phyloP scores from a whole-genome alignment of 1,140 invertebrate genomes.

The Drosophila setifemur region DNA sequence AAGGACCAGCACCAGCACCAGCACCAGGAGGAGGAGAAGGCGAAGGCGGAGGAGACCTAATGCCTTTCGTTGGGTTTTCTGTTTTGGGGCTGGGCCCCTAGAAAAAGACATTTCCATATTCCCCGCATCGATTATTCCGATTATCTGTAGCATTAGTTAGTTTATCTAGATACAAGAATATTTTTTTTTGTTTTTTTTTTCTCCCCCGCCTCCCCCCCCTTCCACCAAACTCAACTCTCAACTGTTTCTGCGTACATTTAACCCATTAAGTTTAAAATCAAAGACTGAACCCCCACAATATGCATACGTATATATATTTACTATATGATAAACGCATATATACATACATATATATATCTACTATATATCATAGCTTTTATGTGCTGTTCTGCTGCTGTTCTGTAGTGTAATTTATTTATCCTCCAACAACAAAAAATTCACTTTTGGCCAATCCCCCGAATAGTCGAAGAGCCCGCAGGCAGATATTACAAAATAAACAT shows the following conservation, averaged over 20 bases:
- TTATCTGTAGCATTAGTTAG: not conserved
- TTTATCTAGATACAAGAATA: not conserved
- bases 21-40: not conserved
- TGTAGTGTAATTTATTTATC: slow-evolving; percentile 66
- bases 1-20: too few species aligned
- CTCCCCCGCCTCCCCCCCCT: too few species aligned
- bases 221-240: not conserved
- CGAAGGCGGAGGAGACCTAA: not conserved
- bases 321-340: slow-evolving; percentile 45
- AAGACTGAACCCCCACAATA: slow-evolving; percentile 61
- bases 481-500: too few species aligned
- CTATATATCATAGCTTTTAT: slow-evolving; percentile 35
- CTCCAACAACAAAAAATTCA: slow-evolving; percentile 12
- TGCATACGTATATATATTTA: not conserved
- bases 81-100: slow-evolving; percentile 1
- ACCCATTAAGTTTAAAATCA: slow-evolving; percentile 70
- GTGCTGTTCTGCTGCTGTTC: slow-evolving; percentile 45
- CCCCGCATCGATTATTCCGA: slow-evolving; percentile 4
- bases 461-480: slow-evolving; percentile 1
- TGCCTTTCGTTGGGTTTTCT: not conserved
- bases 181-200: slow-evolving; percentile 46
- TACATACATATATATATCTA: slow-evolving; percentile 13
- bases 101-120: not conserved
- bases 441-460: slow-evolving; percentile 10
- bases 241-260: slow-evolving; percentile 40